These are phyloP conservation scores for Callocephalon fimbriatum DNA, from an alignment of 2,113 vertebrate genomes.

Conservation along the genomic window DNA sequence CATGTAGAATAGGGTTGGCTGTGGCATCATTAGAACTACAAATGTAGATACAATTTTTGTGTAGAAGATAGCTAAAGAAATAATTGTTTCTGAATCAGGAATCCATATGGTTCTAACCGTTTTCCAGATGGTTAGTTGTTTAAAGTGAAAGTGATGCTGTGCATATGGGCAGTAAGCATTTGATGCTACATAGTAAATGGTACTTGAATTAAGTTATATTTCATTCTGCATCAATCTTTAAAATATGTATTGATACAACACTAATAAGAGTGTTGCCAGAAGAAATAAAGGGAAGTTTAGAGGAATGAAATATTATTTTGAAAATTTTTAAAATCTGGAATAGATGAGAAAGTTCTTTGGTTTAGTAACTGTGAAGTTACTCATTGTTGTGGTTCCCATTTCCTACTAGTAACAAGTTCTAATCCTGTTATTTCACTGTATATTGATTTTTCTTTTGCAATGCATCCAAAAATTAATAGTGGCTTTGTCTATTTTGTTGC, in stretches of 20 bases:
- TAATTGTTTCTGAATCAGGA: background rate
- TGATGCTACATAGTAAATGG: background rate
- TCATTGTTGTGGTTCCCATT: background rate
- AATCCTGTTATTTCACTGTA: background rate
- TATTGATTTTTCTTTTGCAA: constrained; percentile 38
- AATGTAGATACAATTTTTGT: background rate
- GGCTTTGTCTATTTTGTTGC: background rate
- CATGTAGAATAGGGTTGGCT: background rate
- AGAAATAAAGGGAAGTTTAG: background rate
- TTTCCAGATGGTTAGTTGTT: background rate
- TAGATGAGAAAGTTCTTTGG: background rate
- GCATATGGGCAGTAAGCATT: background rate
- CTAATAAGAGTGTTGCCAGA: background rate
- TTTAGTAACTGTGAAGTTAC: background rate
- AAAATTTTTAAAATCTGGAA: background rate
- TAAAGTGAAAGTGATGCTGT: background rate
- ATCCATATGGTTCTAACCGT: background rate
- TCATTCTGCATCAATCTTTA: background rate
- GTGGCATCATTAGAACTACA: background rate
- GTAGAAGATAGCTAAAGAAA: background rate
- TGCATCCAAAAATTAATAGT: background rate
- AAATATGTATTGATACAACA: background rate
- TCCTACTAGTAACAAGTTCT: background rate
- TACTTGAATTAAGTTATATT: background rate
- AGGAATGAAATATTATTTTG: background rate